phyloP scores from a whole-genome alignment of 2,797 vertebrate species.

The Poeciliopsis infans region DNA sequence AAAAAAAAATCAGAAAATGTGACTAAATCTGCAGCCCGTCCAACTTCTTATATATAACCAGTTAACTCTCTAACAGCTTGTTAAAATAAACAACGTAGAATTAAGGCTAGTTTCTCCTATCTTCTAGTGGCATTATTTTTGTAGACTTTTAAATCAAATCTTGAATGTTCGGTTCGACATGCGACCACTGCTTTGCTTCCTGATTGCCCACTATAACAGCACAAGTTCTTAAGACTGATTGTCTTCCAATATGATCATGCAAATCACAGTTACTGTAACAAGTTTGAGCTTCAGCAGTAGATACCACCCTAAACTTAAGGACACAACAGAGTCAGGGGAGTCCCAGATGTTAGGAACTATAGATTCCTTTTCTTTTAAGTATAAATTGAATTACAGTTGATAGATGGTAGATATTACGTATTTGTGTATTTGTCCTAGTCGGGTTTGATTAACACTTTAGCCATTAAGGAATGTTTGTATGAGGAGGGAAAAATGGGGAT shows the following conservation, averaged over 20 bases:
- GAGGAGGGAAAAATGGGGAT: conserved; percentile 23
- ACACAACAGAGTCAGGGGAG: conserved; percentile 68
- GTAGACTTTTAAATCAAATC: not conserved
- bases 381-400: conserved; percentile 34
- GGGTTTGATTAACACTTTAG: conserved; percentile 24
- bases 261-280: conserved; percentile 38
- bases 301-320: conserved; percentile 39
- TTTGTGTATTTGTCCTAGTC: conserved; percentile 28
- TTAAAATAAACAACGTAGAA: not conserved
- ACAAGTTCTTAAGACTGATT: conserved; percentile 3
- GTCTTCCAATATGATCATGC: conserved; percentile 63
- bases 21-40: conserved; percentile 14
- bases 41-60: conserved; percentile 13
- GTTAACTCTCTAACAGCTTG: not conserved
- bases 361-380: conserved; percentile 25
- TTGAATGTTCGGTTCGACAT: conserved; percentile 33
- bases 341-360: conserved; percentile 43
- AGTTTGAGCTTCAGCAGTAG: conserved; percentile 43
- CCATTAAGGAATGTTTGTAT: conserved; percentile 19
- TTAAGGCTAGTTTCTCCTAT: not conserved
- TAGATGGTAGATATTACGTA: conserved; percentile 4
- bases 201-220: conserved; percentile 27
- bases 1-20: not conserved
- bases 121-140: conserved; percentile 10
- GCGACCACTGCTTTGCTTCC: conserved; percentile 38